phyloP scores from a whole-genome alignment of 2,113 vertebrate species.

The Alouatta palliata region DNA sequence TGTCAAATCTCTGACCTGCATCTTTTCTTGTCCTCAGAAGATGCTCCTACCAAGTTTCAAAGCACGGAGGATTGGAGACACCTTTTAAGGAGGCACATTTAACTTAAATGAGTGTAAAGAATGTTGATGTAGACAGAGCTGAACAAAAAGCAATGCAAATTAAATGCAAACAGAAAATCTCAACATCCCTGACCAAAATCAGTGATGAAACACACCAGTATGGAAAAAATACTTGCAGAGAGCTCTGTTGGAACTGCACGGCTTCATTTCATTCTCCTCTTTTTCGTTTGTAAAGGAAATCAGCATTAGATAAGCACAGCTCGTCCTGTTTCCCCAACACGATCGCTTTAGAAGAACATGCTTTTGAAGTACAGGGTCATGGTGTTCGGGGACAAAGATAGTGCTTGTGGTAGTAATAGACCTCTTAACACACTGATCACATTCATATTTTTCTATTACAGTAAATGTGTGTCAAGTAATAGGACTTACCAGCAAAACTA shows the following conservation, averaged over 20 bases:
- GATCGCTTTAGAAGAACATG: slow-evolving; percentile 40
- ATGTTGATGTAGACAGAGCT: background rate
- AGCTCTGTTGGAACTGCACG: background rate
- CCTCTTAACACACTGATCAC: slow-evolving; percentile 39
- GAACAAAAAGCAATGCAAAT: background rate
- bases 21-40: background rate
- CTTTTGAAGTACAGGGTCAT: slow-evolving; percentile 18
- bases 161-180: background rate
- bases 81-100: background rate
- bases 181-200: background rate
- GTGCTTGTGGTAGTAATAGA: background rate
- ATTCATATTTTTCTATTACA: slow-evolving; percentile 55
- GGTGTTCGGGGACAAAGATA: slow-evolving; percentile 48
- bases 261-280: background rate
- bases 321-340: slow-evolving; percentile 8
- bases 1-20: background rate
- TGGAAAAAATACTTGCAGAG: background rate
- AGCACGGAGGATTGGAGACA: background rate
- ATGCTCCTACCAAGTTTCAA: background rate
- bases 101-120: background rate
- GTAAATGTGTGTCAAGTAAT: slow-evolving; percentile 1
- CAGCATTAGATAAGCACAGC: background rate
- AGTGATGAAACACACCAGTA: fast-evolving
- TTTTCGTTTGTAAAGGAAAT: background rate
- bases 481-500: slow-evolving; percentile 36